phyloP scores from a whole-genome alignment of 2,888 invertebrate genomes.

The Acleris literana region DNA sequence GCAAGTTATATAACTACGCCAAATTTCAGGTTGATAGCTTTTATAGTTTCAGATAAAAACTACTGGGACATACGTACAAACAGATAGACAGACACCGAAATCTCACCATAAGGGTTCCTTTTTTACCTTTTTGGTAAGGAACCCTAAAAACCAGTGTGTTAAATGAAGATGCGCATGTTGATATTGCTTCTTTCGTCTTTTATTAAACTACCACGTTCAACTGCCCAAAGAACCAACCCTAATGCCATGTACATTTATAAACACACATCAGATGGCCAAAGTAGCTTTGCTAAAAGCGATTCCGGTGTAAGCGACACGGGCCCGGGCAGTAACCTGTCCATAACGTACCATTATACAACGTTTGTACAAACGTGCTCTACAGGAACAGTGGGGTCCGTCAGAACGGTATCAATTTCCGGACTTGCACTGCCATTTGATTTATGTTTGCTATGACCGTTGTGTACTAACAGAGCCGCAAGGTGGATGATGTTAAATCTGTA shows the following conservation, averaged over 20 bases:
- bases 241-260: constrained; percentile 2
- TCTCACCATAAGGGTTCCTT: too few species aligned
- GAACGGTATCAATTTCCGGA: constrained; percentile 76
- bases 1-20: too few species aligned
- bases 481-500: constrained; percentile 20
- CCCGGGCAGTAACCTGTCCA: constrained; percentile 16
- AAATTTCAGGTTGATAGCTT: too few species aligned
- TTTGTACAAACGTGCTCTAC: constrained; percentile 40
- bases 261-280: constrained; percentile 27
- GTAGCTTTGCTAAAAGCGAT: constrained; percentile 30
- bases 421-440: constrained; percentile 69
- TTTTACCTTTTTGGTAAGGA: too few species aligned
- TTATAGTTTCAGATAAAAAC: too few species aligned
- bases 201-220: too few species aligned
- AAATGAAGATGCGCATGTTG: too few species aligned
- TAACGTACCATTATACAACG: constrained; percentile 14
- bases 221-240: neutral
- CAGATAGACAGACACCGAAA: too few species aligned
- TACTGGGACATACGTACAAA: too few species aligned
- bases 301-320: constrained; percentile 29
- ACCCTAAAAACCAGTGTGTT: too few species aligned
- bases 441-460: constrained; percentile 64
- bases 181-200: too few species aligned
- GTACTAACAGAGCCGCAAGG: constrained; percentile 40
- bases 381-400: constrained; percentile 55